These are phyloP conservation scores for Pterocles burchelli DNA, from an alignment of 2,113 vertebrate species.

Conservation along the genomic window DNA sequence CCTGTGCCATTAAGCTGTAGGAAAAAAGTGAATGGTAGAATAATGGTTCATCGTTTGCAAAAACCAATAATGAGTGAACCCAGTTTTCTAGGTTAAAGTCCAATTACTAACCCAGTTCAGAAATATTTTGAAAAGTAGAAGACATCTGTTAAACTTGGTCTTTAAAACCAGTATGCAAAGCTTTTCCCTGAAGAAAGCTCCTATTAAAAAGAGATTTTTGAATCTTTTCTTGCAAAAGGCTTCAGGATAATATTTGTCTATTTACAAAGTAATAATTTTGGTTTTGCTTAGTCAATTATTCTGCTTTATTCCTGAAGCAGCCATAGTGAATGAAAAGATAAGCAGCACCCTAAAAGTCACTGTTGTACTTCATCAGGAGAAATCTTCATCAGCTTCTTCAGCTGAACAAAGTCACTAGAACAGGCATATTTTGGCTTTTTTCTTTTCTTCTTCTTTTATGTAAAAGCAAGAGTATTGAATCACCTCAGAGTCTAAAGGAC, in stretches of 20 bases:
- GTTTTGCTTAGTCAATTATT: not conserved
- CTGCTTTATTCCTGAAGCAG: not conserved
- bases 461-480: not conserved
- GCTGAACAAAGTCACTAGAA: not conserved
- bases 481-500: not conserved
- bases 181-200: not conserved
- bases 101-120: not conserved
- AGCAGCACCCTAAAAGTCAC: not conserved
- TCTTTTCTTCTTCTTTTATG: not conserved
- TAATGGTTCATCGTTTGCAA: not conserved
- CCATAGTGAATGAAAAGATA: not conserved
- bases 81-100: not conserved
- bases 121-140: constrained; percentile 13
- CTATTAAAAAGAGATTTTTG: not conserved
- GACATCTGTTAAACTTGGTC: not conserved
- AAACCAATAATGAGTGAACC: not conserved
- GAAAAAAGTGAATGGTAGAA: not conserved
- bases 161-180: not conserved
- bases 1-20: not conserved
- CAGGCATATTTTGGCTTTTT: not conserved
- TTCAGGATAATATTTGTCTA: not conserved
- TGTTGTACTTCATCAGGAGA: not conserved
- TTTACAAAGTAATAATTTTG: not conserved
- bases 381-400: not conserved
- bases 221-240: not conserved